Evolutionary conservation across 2,113 vertebrate genomes (phyloP).

Genomic region (Equus quagga): DNA sequence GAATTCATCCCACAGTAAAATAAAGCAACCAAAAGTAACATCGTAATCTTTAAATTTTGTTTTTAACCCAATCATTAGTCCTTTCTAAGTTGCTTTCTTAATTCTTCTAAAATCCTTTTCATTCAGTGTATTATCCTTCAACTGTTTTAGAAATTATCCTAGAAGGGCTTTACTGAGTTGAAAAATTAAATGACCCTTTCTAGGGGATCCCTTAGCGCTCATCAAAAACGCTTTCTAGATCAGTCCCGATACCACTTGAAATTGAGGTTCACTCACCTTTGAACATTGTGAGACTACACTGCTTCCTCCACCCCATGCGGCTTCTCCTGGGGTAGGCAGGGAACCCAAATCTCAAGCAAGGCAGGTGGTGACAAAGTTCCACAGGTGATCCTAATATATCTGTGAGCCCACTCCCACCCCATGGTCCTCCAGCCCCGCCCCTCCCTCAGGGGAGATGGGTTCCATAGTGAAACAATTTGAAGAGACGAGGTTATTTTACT

Average conservation of each 20-base stretch:
- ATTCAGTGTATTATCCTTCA: background rate
- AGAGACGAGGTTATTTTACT: background rate
- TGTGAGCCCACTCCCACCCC: background rate
- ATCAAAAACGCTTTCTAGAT: background rate
- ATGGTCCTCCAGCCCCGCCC: background rate
- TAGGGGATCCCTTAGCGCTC: background rate
- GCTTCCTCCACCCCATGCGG: background rate
- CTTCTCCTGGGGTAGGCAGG: background rate
- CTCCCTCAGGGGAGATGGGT: background rate
- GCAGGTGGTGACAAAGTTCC: background rate
- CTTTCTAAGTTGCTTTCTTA: slow-evolving; percentile 9
- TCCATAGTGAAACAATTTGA: background rate
- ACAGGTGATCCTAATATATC: background rate
- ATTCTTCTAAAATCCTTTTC: slow-evolving; percentile 17
- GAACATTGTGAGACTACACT: background rate
- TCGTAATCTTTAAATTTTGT: background rate
- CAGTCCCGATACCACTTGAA: background rate
- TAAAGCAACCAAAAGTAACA: slow-evolving; percentile 11
- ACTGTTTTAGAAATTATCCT: slow-evolving; percentile 25
- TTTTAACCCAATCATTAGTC: slow-evolving; percentile 20
- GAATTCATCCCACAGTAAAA: slow-evolving; percentile 25
- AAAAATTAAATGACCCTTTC: background rate
- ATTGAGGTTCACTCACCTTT: background rate
- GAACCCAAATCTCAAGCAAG: background rate
- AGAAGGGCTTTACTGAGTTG: background rate